A percentile compares a stretch with the other conserved stretches of the same genome.
Evolutionary conservation across 1,140 invertebrate species (phyloP).

Genomic region (Andrena cerasifolii): DNA sequence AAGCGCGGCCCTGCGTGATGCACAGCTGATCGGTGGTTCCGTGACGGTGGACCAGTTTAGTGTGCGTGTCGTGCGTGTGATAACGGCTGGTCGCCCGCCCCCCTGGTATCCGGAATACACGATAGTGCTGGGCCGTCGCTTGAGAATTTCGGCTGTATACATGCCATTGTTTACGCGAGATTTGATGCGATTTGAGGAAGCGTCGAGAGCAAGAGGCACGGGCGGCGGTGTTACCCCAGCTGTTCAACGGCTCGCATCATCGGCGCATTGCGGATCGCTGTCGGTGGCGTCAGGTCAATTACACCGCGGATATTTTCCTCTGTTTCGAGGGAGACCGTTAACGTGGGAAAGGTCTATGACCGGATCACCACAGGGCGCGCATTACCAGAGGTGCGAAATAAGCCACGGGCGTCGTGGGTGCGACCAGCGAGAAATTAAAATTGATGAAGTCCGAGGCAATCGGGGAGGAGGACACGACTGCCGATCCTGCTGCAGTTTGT

Average conservation of each 20-base stretch:
- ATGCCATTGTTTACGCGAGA: conserved; percentile 45
- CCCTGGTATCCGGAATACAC: too few species aligned
- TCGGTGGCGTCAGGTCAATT: conserved; percentile 39
- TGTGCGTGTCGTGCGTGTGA: neutral
- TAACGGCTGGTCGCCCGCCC: neutral
- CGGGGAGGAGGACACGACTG: conserved; percentile 40
- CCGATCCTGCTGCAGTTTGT: conserved; percentile 39
- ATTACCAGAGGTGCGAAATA: conserved; percentile 35
- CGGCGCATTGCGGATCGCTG: conserved; percentile 35
- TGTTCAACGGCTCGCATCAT: conserved; percentile 6
- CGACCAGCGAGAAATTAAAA: conserved; percentile 51
- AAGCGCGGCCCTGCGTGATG: conserved; percentile 56
- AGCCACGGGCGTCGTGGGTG: conserved; percentile 19
- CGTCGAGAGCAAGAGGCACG: conserved; percentile 21
- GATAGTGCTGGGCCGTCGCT: neutral
- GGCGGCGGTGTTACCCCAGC: neutral
- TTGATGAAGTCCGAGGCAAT: conserved; percentile 67
- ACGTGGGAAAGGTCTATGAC: conserved; percentile 68
- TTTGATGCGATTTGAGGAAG: conserved; percentile 57
- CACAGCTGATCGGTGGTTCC: conserved; percentile 69
- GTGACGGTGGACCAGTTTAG: conserved; percentile 26
- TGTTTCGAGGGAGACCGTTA: conserved; percentile 37
- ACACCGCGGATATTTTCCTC: conserved; percentile 22
- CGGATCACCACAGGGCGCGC: conserved; percentile 52
- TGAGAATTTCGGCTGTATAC: conserved; percentile 18